These are phyloP conservation scores for Chirona hameri DNA, from an alignment of 2,888 invertebrate genomes.

Conservation along the genomic window DNA sequence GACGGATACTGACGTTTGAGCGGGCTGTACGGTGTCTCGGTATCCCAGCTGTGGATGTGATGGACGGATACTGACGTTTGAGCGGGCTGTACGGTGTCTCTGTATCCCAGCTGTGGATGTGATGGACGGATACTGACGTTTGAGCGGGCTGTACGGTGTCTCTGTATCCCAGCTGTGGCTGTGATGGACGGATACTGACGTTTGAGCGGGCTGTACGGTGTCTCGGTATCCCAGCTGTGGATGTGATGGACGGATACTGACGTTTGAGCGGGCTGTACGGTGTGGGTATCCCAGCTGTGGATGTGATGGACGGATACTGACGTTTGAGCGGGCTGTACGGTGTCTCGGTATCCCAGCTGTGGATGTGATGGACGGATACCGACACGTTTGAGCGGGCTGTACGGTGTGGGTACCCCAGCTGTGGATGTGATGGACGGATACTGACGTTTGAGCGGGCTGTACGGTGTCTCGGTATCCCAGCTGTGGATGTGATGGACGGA, in stretches of 20 bases:
- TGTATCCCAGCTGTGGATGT: constrained; percentile 41
- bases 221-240: constrained; percentile 41
- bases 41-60: constrained; percentile 41
- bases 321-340: constrained; percentile 39
- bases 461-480: constrained; percentile 36
- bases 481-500: constrained; percentile 45
- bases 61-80: constrained; percentile 47
- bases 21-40: constrained; percentile 36
- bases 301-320: constrained; percentile 46
- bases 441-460: constrained; percentile 42
- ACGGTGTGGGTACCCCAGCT: constrained; percentile 36
- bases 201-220: constrained; percentile 35
- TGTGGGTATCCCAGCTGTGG: constrained; percentile 40
- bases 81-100: constrained; percentile 36
- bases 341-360: constrained; percentile 36
- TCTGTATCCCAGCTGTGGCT: constrained; percentile 41
- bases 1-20: constrained; percentile 46
- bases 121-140: constrained; percentile 47
- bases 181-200: constrained; percentile 47
- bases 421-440: constrained; percentile 46
- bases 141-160: constrained; percentile 35
- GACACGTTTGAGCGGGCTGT: constrained; percentile 34
- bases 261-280: constrained; percentile 39
- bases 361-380: constrained; percentile 45
- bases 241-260: constrained; percentile 46